Evolutionary conservation across 92 coral and sea anemone genomes (phyloP), one percentile per base, ranked within the genome.

Genomic region (Nematostella vectensis): DNA sequence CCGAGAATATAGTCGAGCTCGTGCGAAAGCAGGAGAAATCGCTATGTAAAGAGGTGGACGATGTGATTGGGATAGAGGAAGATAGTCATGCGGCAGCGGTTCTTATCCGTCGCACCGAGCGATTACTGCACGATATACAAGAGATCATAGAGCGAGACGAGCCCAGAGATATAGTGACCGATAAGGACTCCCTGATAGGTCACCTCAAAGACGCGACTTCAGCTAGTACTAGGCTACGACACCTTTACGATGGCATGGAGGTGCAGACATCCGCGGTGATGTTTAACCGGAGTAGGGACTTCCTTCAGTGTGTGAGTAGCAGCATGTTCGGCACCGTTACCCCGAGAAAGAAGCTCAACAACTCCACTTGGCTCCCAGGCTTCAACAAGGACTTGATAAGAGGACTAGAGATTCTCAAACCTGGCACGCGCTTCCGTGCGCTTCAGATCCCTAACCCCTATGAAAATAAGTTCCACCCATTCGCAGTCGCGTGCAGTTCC

Each of bases 261-360:
- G 62, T 66, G 29, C 72, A 71, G 45, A 72, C 81, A 1, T 67
- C 77, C 27, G 56, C 70, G 24, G 26, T 72, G 40, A 65, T 77
- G 37, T 83, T 83, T 43, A 36, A 58, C 11, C 36, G 50, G 25
- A 72, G 71, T 65, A 65, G 69, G 30, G 78, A 83, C 18, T 57
- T 83, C 13, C 58, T 77, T 51, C 93, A 83, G 47, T 69, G 82
- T 16, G 63, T 83, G 24, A 78, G 75, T 57, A 75, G 85, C n/a
- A 67, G 59, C 33, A 48, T 60, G 65, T 83, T 83, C 60, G 93
- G 93, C 21, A 18, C 23, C 29, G 71, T 83, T 23, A 47, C 16
- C 31, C 45, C 62, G 13, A 48, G 62, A 25, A 43, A 56, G 2
- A 36, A 16, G 24, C 51, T 49, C n/a, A 55, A 38, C 24, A 23